Base-by-base conservation (phyloP, 2,113 vertebrate genomes). In the Petrocephalus microphthalmus region DNA sequence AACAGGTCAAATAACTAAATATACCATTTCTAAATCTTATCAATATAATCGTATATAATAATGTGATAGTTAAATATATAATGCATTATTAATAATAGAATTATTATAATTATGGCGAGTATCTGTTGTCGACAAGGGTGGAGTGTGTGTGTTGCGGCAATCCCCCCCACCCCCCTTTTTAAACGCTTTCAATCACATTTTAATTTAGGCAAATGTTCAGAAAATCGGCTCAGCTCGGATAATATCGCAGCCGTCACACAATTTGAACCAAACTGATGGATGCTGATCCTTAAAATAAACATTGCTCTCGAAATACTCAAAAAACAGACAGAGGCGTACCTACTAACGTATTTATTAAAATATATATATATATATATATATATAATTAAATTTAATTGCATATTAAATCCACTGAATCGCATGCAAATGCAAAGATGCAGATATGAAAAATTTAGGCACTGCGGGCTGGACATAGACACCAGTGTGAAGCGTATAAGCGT, bases 181-280 rank as follows among this genome's bases (percentile, higher is more conserved):
- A 52, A 85, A 89, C 49, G 47, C 20, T 88, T 91, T 88, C 90
- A 91, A 87, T 90, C 90, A 88, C 88, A 90, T 90, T 92, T 91
- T 90, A 90, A 92, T 92, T 90, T 88, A 89, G 90, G 82, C 88
- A 91, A 92, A 92, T 90, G 92, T 90, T 92, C 89, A 85, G 74
- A 84, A 92, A 92, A 91, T 92, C 90, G 90, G 90, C 91, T 92
- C 91, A 92, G 86, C 87, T 57, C 83, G 89, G 92, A 92, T 91
- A 91, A 92, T 89, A 92, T 90, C 54, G 82, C 87, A 89, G 90
- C 89, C 90, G 87, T 87, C 90, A 90, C 89, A 89, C 91, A 91
- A 83, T 91, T 91, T 88, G 90, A 87, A 89, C 81, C 71, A 86
- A 91, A 89, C 89, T 89, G 88, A 89, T 86, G 90, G 86, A 86